phyloP scores from a whole-genome alignment of 1,140 invertebrate genomes.

The Bathynomus jamesi region DNA sequence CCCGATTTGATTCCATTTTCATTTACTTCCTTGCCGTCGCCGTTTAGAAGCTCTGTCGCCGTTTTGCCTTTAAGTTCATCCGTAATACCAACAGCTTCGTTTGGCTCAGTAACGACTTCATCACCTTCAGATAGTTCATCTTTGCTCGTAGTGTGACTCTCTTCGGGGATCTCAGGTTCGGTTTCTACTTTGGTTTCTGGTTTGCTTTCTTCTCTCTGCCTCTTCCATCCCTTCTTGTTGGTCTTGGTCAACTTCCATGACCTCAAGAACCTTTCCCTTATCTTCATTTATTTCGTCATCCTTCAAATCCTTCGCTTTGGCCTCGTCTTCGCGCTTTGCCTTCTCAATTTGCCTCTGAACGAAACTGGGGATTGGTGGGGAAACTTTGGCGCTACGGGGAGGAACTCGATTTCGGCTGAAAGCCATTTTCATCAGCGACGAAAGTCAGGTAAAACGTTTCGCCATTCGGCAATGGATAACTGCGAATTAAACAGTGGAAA shows the following conservation, averaged over 20 bases:
- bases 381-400: constrained; percentile 44
- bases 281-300: not conserved
- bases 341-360: constrained; percentile 17
- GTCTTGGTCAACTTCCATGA: not conserved
- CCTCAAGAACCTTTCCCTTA: not conserved
- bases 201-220: not conserved
- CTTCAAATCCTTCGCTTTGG: not conserved
- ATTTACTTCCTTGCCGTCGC: not conserved
- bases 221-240: not conserved
- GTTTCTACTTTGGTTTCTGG: no score
- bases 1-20: not conserved
- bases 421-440: constrained; percentile 47
- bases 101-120: no score
- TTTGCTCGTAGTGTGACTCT: no score
- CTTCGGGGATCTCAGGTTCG: no score
- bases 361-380: constrained; percentile 23
- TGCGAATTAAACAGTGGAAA: not conserved
- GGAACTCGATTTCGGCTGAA: constrained; percentile 49
- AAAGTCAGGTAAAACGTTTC: constrained; percentile 48
- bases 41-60: no score
- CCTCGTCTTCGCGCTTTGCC: constrained; percentile 17
- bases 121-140: no score
- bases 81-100: no score
- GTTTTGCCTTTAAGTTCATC: no score
- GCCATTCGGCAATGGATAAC: constrained; percentile 42